These are phyloP conservation scores for Lepidocolaptes lacrymiger DNA, from an alignment of 2,797 vertebrate genomes.

Conservation along the genomic window DNA sequence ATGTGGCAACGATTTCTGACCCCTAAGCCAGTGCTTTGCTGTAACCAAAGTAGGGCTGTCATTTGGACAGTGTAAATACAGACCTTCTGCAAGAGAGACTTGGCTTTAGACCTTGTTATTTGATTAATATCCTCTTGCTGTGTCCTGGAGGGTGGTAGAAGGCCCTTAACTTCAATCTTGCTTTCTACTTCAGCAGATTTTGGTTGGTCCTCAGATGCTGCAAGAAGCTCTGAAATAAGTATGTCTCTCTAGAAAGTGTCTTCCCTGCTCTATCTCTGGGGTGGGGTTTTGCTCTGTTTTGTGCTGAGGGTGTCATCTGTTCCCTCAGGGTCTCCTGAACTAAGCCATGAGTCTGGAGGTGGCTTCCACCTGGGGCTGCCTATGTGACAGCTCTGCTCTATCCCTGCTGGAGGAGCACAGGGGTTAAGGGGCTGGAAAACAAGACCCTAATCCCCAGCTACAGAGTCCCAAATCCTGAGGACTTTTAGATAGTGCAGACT, in stretches of 20 bases:
- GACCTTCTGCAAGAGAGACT: neutral
- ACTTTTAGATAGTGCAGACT: neutral
- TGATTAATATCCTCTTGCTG: neutral
- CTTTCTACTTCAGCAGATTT: neutral
- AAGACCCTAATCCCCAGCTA: neutral
- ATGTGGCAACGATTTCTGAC: neutral
- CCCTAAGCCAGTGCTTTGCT: neutral
- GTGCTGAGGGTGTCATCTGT: neutral
- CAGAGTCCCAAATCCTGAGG: no score
- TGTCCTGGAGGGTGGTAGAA: neutral
- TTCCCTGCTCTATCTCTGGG: neutral
- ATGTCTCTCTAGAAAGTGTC: neutral
- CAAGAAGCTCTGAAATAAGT: neutral
- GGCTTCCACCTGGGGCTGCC: neutral
- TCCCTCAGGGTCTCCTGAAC: neutral
- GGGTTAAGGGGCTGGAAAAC: neutral
- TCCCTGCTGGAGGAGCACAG: neutral
- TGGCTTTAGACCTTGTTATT: neutral
- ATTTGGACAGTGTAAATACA: neutral
- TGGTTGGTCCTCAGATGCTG: neutral
- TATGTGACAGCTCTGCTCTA: neutral
- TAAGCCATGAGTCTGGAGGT: neutral
- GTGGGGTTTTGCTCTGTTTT: neutral
- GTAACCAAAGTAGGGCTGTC: accelerated
- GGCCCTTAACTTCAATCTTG: neutral